Conservation (phyloP, 2,888 invertebrate species). For the Polyommatus iphigenia region DNA sequence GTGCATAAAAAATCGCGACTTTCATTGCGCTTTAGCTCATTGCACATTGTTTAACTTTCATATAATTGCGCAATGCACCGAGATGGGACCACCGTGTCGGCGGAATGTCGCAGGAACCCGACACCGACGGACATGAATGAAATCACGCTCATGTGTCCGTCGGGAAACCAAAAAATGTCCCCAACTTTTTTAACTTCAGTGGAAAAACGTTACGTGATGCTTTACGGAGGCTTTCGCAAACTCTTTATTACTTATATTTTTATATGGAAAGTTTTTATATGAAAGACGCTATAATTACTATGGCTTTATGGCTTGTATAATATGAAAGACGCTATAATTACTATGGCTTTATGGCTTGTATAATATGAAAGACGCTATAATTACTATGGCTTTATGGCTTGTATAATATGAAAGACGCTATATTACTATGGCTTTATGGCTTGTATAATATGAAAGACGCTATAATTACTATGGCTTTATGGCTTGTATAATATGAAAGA, state of each 20-base stretch:
- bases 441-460: too few species aligned
- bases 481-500: too few species aligned
- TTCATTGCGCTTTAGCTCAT: neutral
- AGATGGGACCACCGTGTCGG: conserved; percentile 53
- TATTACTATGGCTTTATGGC: too few species aligned
- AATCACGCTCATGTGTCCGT: conserved; percentile 43
- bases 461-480: too few species aligned
- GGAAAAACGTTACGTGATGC: conserved; percentile 19
- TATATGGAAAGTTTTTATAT: too few species aligned
- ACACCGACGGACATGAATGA: conserved; percentile 53
- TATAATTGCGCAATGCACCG: neutral
- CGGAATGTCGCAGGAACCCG: conserved; percentile 59
- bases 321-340: too few species aligned
- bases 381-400: too few species aligned
- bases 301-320: too few species aligned
- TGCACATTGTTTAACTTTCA: conserved; percentile 6
- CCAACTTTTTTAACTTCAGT: conserved; percentile 6
- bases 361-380: too few species aligned
- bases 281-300: too few species aligned
- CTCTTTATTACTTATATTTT: neutral
- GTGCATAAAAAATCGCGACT: neutral
- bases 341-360: too few species aligned
- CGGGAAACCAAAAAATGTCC: conserved; percentile 31
- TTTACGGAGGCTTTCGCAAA: neutral
- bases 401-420: too few species aligned